These are phyloP conservation scores for Atlantisia rogersi DNA, from an alignment of 2,113 vertebrate genomes.

Conservation along the genomic window DNA sequence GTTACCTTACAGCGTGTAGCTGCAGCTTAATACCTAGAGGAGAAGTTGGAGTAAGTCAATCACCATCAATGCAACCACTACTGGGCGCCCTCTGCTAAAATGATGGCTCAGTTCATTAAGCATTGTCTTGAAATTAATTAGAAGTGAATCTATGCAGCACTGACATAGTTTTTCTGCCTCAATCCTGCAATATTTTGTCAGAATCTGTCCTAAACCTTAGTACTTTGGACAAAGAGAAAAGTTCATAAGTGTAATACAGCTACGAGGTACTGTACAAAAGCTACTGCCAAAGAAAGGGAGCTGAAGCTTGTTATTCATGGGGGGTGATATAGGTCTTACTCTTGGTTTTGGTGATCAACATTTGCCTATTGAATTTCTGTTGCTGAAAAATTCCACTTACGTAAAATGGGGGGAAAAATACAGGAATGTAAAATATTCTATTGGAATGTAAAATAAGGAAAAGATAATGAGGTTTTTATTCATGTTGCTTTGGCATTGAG, in stretches of 20 bases:
- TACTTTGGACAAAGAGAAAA: not conserved
- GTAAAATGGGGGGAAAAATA: not conserved
- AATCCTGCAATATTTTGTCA: not conserved
- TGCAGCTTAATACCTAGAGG: not conserved
- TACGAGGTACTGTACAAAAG: not conserved
- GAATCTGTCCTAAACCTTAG: not conserved
- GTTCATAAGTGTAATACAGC: not conserved
- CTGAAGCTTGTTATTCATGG: not conserved
- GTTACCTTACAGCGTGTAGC: not conserved
- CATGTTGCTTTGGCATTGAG: not conserved
- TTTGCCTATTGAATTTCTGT: not conserved
- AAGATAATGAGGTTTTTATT: not conserved
- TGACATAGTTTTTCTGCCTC: not conserved
- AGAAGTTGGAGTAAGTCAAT: not conserved
- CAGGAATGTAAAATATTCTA: not conserved
- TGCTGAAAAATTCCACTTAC: not conserved
- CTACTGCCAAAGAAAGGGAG: not conserved
- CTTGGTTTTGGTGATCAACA: not conserved
- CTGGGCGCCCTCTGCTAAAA: not conserved
- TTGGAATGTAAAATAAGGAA: not conserved
- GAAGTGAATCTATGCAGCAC: not conserved
- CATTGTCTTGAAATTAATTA: not conserved
- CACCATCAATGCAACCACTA: not conserved
- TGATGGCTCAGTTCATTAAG: not conserved
- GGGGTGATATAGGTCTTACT: not conserved